A percentile compares a stretch with the other conserved stretches of the same genome.
phyloP scores from a whole-genome alignment of 2,797 vertebrate species.

The Danio albolineatus region DNA sequence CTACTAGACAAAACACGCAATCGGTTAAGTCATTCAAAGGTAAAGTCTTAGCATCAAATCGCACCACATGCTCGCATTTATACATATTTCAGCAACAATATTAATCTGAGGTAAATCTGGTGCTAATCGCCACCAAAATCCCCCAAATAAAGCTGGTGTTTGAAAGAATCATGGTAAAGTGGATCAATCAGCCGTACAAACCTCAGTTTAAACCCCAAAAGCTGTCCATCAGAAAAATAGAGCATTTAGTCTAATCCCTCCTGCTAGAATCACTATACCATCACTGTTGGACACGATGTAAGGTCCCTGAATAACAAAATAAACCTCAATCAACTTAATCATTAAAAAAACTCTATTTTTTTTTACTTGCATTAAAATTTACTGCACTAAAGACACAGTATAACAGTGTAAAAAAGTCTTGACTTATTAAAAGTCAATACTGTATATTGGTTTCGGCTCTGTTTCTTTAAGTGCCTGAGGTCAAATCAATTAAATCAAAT shows the following conservation, averaged over 20 bases:
- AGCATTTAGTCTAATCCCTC: conserved; percentile 74
- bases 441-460: conserved; percentile 18
- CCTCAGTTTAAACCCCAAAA: conserved; percentile 67
- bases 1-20: not conserved
- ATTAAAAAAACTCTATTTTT: conserved; percentile 74
- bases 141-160: conserved; percentile 36
- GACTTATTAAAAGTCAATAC: too few relatives aligned
- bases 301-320: conserved; percentile 69
- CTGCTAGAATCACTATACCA: conserved; percentile 69
- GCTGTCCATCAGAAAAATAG: conserved; percentile 75
- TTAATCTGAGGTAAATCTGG: conserved; percentile 11
- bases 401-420: conserved; percentile 4
- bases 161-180: conserved; percentile 67
- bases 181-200: conserved; percentile 62
- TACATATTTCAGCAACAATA: conserved; percentile 6
- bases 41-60: not conserved
- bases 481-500: conserved; percentile 71
- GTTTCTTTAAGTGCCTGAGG: conserved; percentile 71
- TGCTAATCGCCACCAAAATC: not conserved
- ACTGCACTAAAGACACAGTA: conserved; percentile 66
- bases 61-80: not conserved
- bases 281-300: conserved; percentile 43
- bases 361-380: conserved; percentile 58
- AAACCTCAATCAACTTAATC: conserved; percentile 79
- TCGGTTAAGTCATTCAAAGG: not conserved